Evolutionary conservation across 2,888 invertebrate species (phyloP).

Genomic region (Alloscopus bannaensis): DNA sequence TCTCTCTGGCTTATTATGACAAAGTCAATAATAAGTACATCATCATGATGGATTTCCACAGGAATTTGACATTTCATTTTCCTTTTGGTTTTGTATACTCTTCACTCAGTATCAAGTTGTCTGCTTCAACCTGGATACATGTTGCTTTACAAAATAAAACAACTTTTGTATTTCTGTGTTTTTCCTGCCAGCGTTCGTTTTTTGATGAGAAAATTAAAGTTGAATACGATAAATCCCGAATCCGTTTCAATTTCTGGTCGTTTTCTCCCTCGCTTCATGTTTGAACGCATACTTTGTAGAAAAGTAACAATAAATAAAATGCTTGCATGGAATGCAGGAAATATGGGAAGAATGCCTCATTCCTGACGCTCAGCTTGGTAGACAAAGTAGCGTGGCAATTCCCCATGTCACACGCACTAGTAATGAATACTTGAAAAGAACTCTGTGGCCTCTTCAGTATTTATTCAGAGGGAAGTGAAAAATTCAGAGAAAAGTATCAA

Average conservation of each 20-base stretch:
- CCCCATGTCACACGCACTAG: background rate
- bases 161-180: too few relatives aligned
- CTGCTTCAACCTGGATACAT: background rate
- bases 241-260: too few relatives aligned
- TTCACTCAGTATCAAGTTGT: too few relatives aligned
- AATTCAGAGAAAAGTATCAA: conserved; percentile 18
- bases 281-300: too few relatives aligned
- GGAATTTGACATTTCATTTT: background rate
- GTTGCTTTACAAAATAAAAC: too few relatives aligned
- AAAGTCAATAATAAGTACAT: background rate
- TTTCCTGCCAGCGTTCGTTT: too few relatives aligned
- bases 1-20: background rate
- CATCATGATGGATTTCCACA: conserved; percentile 3
- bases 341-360: background rate
- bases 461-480: conserved; percentile 6
- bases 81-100: background rate
- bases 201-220: too few relatives aligned
- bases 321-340: background rate
- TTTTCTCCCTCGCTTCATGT: too few relatives aligned
- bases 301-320: too few relatives aligned
- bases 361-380: conserved; percentile 1
- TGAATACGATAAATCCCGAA: too few relatives aligned
- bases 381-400: background rate
- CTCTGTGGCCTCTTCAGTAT: too few relatives aligned
- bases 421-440: background rate